These are phyloP conservation scores for Momotus momota DNA, from an alignment of 2,797 vertebrate genomes.

Conservation along the genomic window DNA sequence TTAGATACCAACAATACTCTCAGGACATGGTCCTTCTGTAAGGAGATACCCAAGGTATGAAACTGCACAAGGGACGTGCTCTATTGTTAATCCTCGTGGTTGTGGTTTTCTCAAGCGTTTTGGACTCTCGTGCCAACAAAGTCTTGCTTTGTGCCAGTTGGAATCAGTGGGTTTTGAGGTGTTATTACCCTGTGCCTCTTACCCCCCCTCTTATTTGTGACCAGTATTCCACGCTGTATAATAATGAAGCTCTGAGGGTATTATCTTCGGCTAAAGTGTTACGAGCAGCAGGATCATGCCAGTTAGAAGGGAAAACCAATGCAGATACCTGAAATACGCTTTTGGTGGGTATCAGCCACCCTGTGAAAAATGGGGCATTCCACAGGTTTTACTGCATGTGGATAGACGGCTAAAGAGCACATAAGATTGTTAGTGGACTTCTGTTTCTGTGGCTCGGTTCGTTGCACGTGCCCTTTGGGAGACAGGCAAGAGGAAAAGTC, in stretches of 20 bases:
- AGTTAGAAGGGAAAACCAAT: conserved; percentile 46
- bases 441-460: neutral
- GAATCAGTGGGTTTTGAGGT: conserved; percentile 34
- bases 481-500: conserved; percentile 32
- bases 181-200: neutral
- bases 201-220: conserved; percentile 40
- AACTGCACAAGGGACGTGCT: neutral
- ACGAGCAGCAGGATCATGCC: conserved; percentile 15
- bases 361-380: neutral
- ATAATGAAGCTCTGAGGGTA: conserved; percentile 48
- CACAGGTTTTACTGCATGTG: neutral
- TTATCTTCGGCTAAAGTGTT: conserved; percentile 46
- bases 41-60: neutral
- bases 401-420: neutral
- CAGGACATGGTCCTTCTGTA: neutral
- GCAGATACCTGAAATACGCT: conserved; percentile 58
- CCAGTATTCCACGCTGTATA: conserved; percentile 7
- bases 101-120: neutral
- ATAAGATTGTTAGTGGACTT: neutral
- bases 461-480: neutral
- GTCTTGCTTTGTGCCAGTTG: neutral
- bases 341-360: conserved; percentile 4
- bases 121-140: neutral
- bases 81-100: neutral
- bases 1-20: rapidly evolving